Conservation (phyloP, 2,888 invertebrate genomes). For the Drosophila percnosoma region DNA sequence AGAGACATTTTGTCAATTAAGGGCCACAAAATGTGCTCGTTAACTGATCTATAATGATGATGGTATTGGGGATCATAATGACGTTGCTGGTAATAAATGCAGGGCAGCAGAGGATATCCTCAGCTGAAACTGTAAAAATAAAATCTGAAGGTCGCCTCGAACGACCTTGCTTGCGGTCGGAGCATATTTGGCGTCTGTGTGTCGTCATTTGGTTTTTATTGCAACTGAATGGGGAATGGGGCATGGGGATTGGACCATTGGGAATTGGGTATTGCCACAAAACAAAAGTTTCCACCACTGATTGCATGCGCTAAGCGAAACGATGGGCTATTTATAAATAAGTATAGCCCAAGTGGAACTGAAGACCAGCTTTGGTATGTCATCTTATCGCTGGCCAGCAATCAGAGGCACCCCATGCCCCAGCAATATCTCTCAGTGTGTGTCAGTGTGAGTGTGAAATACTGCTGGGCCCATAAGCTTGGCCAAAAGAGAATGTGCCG, state of each 20-base stretch:
- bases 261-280: constrained; percentile 22
- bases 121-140: constrained; percentile 46
- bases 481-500: constrained; percentile 76
- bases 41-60: constrained; percentile 57
- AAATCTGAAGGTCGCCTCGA: constrained; percentile 77
- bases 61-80: constrained; percentile 7
- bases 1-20: constrained; percentile 75
- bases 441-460: constrained; percentile 76
- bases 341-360: constrained; percentile 15
- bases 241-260: constrained; percentile 46
- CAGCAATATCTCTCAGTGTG: constrained; percentile 3
- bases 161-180: constrained; percentile 82
- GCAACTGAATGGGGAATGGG: constrained; percentile 42
- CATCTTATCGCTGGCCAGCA: constrained; percentile 72
- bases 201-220: constrained; percentile 79
- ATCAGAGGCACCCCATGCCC: constrained; percentile 47
- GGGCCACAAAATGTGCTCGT: constrained; percentile 46
- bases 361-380: constrained; percentile 71
- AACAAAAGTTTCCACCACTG: constrained; percentile 59
- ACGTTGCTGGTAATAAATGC: constrained; percentile 31
- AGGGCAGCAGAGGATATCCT: constrained; percentile 30
- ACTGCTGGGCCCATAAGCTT: constrained; percentile 66
- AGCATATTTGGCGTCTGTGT: constrained; percentile 71
- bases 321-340: constrained; percentile 66
- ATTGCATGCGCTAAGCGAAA: constrained; percentile 71